Evolutionary conservation across 2,113 vertebrate species (phyloP), one percentile per base, ranked within the genome.

Genomic region (Gambusia affinis): DNA sequence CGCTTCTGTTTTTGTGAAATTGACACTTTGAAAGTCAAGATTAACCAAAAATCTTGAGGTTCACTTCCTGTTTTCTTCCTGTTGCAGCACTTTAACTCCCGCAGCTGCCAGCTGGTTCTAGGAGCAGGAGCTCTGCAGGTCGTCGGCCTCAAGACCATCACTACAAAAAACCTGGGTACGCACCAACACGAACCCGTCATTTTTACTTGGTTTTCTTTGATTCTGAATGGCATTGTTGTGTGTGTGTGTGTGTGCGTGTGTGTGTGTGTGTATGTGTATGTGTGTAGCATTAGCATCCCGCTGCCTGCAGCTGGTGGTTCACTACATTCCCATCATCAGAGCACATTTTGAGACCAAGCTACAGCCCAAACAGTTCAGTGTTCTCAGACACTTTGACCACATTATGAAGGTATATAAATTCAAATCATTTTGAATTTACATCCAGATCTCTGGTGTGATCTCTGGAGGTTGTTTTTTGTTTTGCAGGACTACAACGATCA

Each of bases 71-170:
- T 37, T 12, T 24, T n/a, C 10, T 24, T 76, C 79, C 64, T 12
- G 1, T 70, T 61, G 72, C 94, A 99, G 98, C 97, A 98, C 95
- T 99, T 99, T 95, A 99, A 99, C 93, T 99, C 98, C 1, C 95
- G 97, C 91, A 97, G 96, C 89, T 99, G 98, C 86, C 98, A 99
- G 85, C 94, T 99, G 89, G 97, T 99, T 76, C 95, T 99, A 75
- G 98, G 98, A 85, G 98, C 98, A 2, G 98, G 98, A 57, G 98
- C 98, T 1, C 92, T 99, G 78, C 97, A 99, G 94, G 96, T 98
- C 44, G 98, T 99, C 62, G 98, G 98, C 74, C 93, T 99, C 73
- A 99, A 99, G 95, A 99, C 98, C 80, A 99, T 99, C 95, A 99
- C 98, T 88, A 99, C 98, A 12, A 99, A 97, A 94, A 99, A 99